These are phyloP conservation scores for Chinchilla lanigera DNA, from an alignment of 2,113 vertebrate species.

Conservation along the genomic window DNA sequence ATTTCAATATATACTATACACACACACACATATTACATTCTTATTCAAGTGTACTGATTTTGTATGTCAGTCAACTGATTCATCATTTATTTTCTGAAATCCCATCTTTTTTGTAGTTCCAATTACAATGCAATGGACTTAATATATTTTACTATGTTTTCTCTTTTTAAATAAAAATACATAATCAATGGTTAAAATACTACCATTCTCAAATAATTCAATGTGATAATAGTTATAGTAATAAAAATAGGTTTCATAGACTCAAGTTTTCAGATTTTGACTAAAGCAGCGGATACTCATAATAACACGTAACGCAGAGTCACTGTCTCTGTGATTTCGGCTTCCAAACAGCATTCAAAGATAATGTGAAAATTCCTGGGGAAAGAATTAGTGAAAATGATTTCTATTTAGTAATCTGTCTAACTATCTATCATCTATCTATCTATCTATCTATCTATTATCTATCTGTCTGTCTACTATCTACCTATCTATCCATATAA, in stretches of 20 bases:
- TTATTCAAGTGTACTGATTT: neutral
- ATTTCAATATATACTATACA: neutral
- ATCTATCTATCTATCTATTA: neutral
- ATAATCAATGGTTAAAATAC: neutral
- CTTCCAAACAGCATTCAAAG: neutral
- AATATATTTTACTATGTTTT: neutral
- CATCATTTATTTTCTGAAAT: conserved; percentile 38
- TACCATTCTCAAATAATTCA: neutral
- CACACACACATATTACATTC: neutral
- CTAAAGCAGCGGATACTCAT: neutral
- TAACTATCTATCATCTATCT: neutral
- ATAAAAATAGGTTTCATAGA: neutral
- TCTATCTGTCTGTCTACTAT: neutral
- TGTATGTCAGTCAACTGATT: neutral
- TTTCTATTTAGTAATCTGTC: neutral
- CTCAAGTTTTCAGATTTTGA: neutral
- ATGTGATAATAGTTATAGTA: neutral
- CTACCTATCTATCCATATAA: neutral
- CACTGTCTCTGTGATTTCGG: neutral
- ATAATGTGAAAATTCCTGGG: neutral
- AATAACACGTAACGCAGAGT: neutral
- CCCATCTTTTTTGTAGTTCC: neutral
- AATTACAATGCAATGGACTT: neutral
- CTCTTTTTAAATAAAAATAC: neutral
- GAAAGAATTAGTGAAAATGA: neutral